Evolutionary conservation across 2,797 vertebrate species (phyloP).

Genomic region (Halcyon smyrnensis): DNA sequence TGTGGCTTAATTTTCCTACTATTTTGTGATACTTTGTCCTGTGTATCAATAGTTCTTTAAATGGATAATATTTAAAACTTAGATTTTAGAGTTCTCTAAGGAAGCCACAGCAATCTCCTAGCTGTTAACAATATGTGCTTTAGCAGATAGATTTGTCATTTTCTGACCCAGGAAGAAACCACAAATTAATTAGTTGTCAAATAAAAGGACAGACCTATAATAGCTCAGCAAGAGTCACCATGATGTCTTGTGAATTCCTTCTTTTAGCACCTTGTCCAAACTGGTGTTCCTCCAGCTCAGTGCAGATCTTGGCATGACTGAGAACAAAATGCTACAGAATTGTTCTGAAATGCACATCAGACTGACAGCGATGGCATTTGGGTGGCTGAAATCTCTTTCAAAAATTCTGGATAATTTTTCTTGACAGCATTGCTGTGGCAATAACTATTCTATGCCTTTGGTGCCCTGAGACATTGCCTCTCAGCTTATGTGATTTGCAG

Average conservation of each 20-base stretch:
- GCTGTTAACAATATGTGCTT: not conserved
- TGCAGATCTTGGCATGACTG: not conserved
- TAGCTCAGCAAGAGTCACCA: not conserved
- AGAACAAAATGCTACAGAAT: conserved; percentile 30
- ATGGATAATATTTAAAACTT: not conserved
- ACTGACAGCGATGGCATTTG: conserved; percentile 50
- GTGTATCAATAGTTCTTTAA: not conserved
- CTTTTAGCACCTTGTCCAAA: not conserved
- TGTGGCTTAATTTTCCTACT: not conserved
- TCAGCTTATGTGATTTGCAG: conserved; percentile 32
- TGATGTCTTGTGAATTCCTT: not conserved
- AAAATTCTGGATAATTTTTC: not conserved
- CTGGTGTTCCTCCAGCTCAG: not conserved
- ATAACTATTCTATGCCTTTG: not conserved
- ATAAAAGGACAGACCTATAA: not conserved
- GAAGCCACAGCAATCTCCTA: not conserved
- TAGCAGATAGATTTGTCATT: not conserved
- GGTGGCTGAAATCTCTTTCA: conserved; percentile 12
- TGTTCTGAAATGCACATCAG: conserved; percentile 44
- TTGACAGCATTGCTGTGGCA: conserved; percentile 27
- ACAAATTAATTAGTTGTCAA: not conserved
- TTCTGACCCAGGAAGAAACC: not conserved
- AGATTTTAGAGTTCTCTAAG: not conserved
- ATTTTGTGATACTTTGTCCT: not conserved
- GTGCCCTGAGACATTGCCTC: not conserved